Evolutionary conservation across 2,113 vertebrate species (phyloP), one percentile per base, ranked within the genome.

Genomic region (Forbesichthys papilliferus): DNA sequence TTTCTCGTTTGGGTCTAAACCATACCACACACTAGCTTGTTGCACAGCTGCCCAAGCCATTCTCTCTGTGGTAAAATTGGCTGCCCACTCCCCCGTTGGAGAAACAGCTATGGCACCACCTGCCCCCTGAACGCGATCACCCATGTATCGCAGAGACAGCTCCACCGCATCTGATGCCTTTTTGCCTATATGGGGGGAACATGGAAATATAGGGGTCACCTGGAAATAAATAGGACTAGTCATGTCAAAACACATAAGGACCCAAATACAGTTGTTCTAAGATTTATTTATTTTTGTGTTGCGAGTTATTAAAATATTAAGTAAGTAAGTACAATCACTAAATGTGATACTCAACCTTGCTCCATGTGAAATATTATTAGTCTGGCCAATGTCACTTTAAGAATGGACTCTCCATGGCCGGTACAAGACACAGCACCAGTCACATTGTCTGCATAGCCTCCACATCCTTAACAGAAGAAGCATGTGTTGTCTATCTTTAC

Each of bases 381-480:
- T 73, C 86, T 89, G 77, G 70, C 89, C 68, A 93, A 69, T 65
- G 83, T 90, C 61, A 89, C 75, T 90, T 93, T 93, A 66, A 90
- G 89, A 84, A 94, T 91, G 60, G 88, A 89, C 71, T 94, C 86
- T 85, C 79, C 86, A 58, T 84, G 86, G 48, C 77, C 81, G 4
- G 89, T 93, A 80, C 90, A 89, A 42, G 87, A 92, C 20, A 92
- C 87, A 3, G 90, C 88, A 56, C 82, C 87, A 80, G 51, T 82
- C 0, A 69, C 42, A 53, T 92, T 93, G 78, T 91, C 89, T 79
- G 88, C 88, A 61, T 83, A 89, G 66, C 81, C 86, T 64, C 91
- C 90, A 77, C 77, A 91, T 60, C 84, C 86, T 93, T 54, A 5
- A 52, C n/a, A 70, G 10, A 80, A 1, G 73, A 53, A 2, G 2